These are phyloP conservation scores for Belgica antarctica DNA, from an alignment of 2,888 invertebrate genomes.

Conservation along the genomic window DNA sequence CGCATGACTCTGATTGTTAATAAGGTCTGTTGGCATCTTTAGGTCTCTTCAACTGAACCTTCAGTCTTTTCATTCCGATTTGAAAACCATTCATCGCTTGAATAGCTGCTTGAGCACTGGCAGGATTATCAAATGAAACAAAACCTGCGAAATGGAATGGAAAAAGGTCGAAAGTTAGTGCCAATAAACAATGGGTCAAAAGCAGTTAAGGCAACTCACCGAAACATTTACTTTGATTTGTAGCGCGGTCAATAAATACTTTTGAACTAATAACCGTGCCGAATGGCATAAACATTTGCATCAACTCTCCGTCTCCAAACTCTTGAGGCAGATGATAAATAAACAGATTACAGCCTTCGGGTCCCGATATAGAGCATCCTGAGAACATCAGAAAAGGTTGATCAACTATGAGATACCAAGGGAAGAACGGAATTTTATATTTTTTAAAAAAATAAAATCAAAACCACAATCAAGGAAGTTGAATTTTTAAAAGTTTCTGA, in stretches of 20 bases:
- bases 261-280: constrained; percentile 99
- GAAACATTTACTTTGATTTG: constrained; percentile 99
- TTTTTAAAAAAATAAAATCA: constrained; percentile 1
- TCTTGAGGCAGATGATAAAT: constrained; percentile 99
- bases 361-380: constrained; percentile 96
- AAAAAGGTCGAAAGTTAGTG: not conserved
- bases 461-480: not conserved
- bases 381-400: constrained; percentile 69
- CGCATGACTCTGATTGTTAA: constrained; percentile 62
- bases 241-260: constrained; percentile 99
- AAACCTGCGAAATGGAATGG: constrained; percentile 75
- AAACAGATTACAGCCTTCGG: constrained; percentile 99
- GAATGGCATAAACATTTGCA: constrained; percentile 99
- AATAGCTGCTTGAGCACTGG: constrained; percentile 97
- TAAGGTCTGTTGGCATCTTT: constrained; percentile 97
- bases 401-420: constrained; percentile 30
- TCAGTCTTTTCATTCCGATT: constrained; percentile 99
- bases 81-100: constrained; percentile 99
- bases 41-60: constrained; percentile 98
- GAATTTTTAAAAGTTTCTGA: not conserved
- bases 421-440: constrained; percentile 2
- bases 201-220: constrained; percentile 69
- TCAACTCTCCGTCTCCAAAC: constrained; percentile 97
- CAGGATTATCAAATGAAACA: constrained; percentile 98
- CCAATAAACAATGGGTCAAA: not conserved